Base-by-base conservation (phyloP, 2,888 invertebrate genomes). In the Scaptomyza caliginosa region DNA sequence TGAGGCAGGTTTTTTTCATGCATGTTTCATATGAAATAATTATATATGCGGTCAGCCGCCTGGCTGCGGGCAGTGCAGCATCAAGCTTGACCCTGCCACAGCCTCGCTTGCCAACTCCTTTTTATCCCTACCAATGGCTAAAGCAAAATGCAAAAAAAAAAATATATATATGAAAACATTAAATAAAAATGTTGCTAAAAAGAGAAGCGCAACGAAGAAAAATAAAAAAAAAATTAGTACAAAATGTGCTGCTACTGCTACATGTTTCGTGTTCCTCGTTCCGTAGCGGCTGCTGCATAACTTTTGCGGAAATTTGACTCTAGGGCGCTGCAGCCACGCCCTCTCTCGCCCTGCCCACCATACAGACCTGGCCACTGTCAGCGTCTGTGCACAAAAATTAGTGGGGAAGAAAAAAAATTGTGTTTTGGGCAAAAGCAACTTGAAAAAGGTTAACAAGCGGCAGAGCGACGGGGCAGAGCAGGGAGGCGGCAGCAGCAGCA, bases 11-110 rank as follows among this genome's bases (percentile, higher is more conserved):
- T 48, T 60, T 48, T 48, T 60, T 48, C 67, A 54, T 72, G 65
- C 81, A 86, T 74, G 84, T 79, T 84, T 77, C 84, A 86, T 72
- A 72, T 81, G 77, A 77, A 84, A 84, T 84, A 86, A 84, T 84
- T 84, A 84, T 84, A 79, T 84, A 81, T 84, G 86, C 84, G 86
- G 83, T 82, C 80, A 77, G 58, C 58, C 69, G 72, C 45, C 74
- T 65, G 63, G 71, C 82, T 77, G 69, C 77, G 67, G 77, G 82
- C 82, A 77, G 72, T 84, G 82, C 83, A 66, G 58, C 64, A 74
- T 40, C 51, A 58, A 58, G 28, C 32, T 49, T 62, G 23, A 56
- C 26, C 45, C 43, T 24, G 17, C 26, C 24, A 49, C 11, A 42
- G 26, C 17, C 3, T 10, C 34, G 3, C 8, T 10, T 1, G 4